Conservation (phyloP, 2,888 invertebrate genomes). For the Erebia aethiops region DNA sequence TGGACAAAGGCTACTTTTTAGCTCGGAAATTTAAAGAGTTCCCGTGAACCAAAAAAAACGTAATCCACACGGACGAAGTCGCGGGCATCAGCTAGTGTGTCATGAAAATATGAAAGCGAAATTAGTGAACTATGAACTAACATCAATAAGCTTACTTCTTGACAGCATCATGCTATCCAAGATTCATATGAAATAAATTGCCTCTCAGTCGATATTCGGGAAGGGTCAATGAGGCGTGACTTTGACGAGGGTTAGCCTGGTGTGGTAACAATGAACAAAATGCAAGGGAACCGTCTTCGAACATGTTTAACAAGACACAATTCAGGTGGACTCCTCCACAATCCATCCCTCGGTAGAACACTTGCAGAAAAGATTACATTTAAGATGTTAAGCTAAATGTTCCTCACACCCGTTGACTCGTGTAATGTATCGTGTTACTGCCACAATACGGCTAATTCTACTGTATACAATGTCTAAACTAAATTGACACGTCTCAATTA, state of each 20-base stretch:
- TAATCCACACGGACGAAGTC: neutral
- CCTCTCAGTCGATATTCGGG: slow-evolving; percentile 72
- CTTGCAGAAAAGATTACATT: slow-evolving; percentile 21
- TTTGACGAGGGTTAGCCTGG: slow-evolving; percentile 71
- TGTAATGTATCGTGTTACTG: neutral
- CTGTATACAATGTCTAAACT: no score
- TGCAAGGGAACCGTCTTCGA: slow-evolving; percentile 67
- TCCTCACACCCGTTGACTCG: neutral
- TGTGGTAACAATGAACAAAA: slow-evolving; percentile 59
- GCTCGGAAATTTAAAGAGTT: no score
- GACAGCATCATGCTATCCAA: slow-evolving; percentile 69
- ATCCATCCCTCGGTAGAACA: slow-evolving; percentile 31
- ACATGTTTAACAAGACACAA: slow-evolving; percentile 69
- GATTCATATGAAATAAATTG: slow-evolving; percentile 81
- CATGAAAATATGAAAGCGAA: slow-evolving; percentile 21
- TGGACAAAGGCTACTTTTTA: no score
- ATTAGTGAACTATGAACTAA: slow-evolving; percentile 44
- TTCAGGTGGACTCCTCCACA: slow-evolving; percentile 59
- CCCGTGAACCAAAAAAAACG: no score
- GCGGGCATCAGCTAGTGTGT: neutral
- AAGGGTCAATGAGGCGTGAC: slow-evolving; percentile 78
- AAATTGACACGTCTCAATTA: no score
- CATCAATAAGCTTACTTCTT: slow-evolving; percentile 63
- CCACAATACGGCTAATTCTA: no score
- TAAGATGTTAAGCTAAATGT: neutral